Base-by-base conservation (phyloP, 2,797 vertebrate species). In the Cuniculus paca region DNA sequence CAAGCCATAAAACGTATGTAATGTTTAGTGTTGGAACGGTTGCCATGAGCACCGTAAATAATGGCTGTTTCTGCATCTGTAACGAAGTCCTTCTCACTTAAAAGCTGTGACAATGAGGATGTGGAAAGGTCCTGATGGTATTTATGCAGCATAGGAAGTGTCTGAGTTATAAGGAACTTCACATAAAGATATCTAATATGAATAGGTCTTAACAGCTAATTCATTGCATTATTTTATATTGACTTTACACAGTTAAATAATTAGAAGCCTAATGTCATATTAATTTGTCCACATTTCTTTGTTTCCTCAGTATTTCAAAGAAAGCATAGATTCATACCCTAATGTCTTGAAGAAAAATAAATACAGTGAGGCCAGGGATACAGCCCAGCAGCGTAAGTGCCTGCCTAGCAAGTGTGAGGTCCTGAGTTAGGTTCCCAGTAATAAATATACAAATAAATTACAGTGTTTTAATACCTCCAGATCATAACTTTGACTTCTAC, bases 1-100 rank as follows among this genome's bases (percentile, higher is more conserved):
- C 60, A 72, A 28, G 19, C 68, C 81, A 48, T 95, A 96, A 92
- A 95, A 77, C 20, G 3, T 34, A 60, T 17, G 3, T 56, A 78
- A 82, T 63, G 72, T 84, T 75, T 95, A 52, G 36, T 96, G 77
- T 92, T 50, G 45, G 14, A 72, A 75, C 12, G 85, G 34, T 77
- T 42, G 83, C 52, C 5, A 74, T 50, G 77, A 90, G 34, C 48
- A 63, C 2, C 74, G 42, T 63, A 84, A 95, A 85, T 54, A 88
- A 81, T 1, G 56, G 16, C 58, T 94, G n/a, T 83, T 80, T 82
- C 90, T 24, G 8, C 36, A 39, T 54, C 34, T 86, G 42, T n/a
- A 72, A 56, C 58, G 9, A 92, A 77, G 31, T 79, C 61, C 31
- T 87, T 77, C 79, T 84, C 20, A 48, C 22, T 9, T 56, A 34